These are phyloP conservation scores for Pelobates fuscus DNA, from an alignment of 2,113 vertebrate species.

Conservation along the genomic window DNA sequence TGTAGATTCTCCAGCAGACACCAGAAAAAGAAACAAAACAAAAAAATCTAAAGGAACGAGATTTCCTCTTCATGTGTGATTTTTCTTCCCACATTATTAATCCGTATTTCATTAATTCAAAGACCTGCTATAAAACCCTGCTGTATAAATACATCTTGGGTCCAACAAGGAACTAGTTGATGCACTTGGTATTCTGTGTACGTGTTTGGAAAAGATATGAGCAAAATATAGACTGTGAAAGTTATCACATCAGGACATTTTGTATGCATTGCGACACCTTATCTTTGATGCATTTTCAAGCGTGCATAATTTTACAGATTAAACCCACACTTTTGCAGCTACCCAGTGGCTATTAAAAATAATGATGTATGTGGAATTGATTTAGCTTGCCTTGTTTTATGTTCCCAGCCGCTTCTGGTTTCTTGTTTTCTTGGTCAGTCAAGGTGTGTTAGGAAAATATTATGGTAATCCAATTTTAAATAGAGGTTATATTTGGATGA, in stretches of 20 bases:
- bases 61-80: no score
- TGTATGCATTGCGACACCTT: constrained; percentile 15
- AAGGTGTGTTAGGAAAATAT: no score
- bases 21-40: no score
- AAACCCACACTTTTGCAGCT: neutral
- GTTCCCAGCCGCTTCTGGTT: neutral
- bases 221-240: constrained; percentile 14
- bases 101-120: no score
- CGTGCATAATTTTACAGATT: constrained; percentile 24
- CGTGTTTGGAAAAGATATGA: neutral
- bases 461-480: no score
- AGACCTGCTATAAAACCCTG: neutral
- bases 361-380: neutral
- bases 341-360: constrained; percentile 21
- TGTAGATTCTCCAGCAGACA: no score
- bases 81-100: no score
- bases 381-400: neutral
- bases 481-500: no score
- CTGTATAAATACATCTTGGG: neutral
- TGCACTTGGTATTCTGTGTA: constrained; percentile 1
- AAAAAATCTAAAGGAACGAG: no score
- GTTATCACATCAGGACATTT: constrained; percentile 18
- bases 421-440: neutral
- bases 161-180: neutral
- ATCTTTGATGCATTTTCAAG: constrained; percentile 22